Base-by-base conservation (phyloP, 2,797 vertebrate species). In the Pseudochirops corinnae region DNA sequence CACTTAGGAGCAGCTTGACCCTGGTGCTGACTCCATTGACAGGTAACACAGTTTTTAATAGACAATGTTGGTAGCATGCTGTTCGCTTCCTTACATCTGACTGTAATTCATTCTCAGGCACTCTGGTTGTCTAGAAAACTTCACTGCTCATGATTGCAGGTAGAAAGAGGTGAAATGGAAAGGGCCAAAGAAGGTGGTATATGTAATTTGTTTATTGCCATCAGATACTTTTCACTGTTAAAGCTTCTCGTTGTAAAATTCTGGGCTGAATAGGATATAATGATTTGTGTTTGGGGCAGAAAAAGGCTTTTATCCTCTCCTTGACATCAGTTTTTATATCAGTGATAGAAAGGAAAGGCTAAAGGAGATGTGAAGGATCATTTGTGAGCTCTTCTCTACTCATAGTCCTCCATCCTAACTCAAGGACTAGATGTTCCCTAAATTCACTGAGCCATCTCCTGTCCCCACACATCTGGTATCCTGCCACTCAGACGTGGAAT, bases 11-110 rank as follows among this genome's bases (percentile, higher is more conserved):
- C 58, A 90, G 53, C 91, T 21, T 82, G 60, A 91, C 62, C 94
- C 93, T 18, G 24, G 28, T 91, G 50, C 95, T 82, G 90, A 24
- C 60, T 56, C 93, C 74, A 7, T 29, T 96, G 95, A 53, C 93
- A 95, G 94, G 93, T 91, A 93, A 39, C 95, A 92, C 90, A 62
- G 92, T 94, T 95, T 94, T 96, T 94, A 94, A 10, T 96, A 94
- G 96, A 97, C 87, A 95, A 94, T 92, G 74, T 4, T 82, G 90
- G 62, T 92, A 53, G 57, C 93, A 53, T 46, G 62, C 93, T 87
- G 26, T 95, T 96, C 55, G 16, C 52, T 93, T 58, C 18, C 90
- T 97, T 93, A 56, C 16, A 57, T 91, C 92, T 95, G 67, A 82
- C 91, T 90, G 60, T 94, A 93, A 94, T 95, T 97, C 94, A 24